Base-by-base conservation (phyloP, 2,113 vertebrate species). In the Tauraco erythrolophus region DNA sequence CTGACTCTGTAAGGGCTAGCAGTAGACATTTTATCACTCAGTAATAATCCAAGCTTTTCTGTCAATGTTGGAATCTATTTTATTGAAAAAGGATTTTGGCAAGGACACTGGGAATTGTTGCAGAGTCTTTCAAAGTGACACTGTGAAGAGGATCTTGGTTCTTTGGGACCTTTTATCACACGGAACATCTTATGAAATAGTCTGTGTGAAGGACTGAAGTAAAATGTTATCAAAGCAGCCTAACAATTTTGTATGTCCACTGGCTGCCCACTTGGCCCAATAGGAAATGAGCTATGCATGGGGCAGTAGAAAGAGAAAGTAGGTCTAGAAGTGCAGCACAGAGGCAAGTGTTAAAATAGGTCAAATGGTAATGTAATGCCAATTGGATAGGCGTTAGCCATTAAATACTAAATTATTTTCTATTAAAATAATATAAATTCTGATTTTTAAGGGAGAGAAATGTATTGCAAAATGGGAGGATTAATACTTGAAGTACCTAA, bases 21-120 rank as follows among this genome's bases (percentile, higher is more conserved):
- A 79, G 84, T 92, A 72, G 87, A 61, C 23, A 10, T 92, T 83
- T 94, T 93, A 94, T 95, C 78, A 85, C 90, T 93, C 71, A 76
- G 88, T 70, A 94, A 93, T 94, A 97, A 97, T 90, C 70, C 41
- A 92, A 31, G 75, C 45, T 94, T 92, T 95, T 93, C 66, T 90
- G 66, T 94, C 93, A 85, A 80, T 92, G 78, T 10, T 92, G 61
- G 50, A 94, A 93, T 89, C 80, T 83, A 43, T 95, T 95, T 96
- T 95, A 93, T 89, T 94, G 93, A 56, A 89, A 94, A 85, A 88
- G 48, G 25, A 65, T 92, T 70, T 93, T 94, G 93, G 85, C 92
- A 88, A 92, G 84, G 84, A 80, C 82, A 43, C 45, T 35, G 37
- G 37, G 88, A 96, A 90, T 85, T 88, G 75, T 74, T 70, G 82